Conservation (phyloP, 2,888 invertebrate genomes). For the Anticlea derivata region DNA sequence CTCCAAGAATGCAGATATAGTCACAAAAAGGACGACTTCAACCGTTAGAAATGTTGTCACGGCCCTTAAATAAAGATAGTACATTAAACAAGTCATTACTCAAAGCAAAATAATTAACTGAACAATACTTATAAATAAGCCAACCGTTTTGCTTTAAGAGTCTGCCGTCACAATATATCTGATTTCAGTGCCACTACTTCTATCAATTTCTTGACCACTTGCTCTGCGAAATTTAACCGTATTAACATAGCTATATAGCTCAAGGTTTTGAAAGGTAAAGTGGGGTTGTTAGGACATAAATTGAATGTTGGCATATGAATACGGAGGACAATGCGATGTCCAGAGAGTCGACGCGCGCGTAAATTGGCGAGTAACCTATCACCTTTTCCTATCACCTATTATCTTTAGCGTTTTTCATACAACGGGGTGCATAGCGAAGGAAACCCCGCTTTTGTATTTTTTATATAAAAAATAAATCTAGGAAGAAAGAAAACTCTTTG, state of each 20-base stretch:
- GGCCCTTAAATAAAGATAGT: conserved; percentile 35
- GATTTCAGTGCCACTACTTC: conserved; percentile 38
- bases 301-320: conserved; percentile 70
- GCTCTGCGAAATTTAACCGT: conserved; percentile 13
- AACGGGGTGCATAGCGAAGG: too few relatives aligned
- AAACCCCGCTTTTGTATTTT: too few relatives aligned
- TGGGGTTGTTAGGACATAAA: conserved; percentile 56
- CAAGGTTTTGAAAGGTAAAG: conserved; percentile 6
- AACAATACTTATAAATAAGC: conserved; percentile 65
- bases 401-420: not conserved
- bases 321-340: conserved; percentile 66
- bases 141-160: conserved; percentile 48
- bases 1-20: too few relatives aligned
- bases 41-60: not conserved
- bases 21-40: too few relatives aligned
- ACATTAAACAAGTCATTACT: conserved; percentile 64
- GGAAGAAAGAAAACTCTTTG: too few relatives aligned
- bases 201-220: conserved; percentile 9
- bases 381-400: too few relatives aligned
- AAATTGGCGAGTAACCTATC: conserved; percentile 62
- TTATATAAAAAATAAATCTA: too few relatives aligned
- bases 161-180: conserved; percentile 61
- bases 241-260: not conserved
- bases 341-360: conserved; percentile 49
- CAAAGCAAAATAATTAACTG: conserved; percentile 71